Conservation (phyloP, 2,113 vertebrate genomes). For the Calyptommatus sinebrachiatus region DNA sequence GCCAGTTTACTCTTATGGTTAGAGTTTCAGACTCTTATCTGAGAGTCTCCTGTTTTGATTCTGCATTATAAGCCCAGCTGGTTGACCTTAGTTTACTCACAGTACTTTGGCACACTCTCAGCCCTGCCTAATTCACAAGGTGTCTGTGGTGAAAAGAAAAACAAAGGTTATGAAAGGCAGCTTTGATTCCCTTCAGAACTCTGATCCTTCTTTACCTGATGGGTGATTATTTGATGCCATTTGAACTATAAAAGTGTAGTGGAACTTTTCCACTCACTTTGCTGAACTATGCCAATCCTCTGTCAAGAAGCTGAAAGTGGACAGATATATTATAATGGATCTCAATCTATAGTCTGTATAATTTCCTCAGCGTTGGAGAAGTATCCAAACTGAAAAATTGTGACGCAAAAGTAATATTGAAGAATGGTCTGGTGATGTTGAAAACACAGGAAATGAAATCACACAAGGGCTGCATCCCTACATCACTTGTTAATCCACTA, state of each 20-base stretch:
- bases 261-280: background rate
- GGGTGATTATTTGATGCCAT: conserved; percentile 39
- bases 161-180: too few relatives aligned
- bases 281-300: background rate
- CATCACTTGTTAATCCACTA: too few relatives aligned
- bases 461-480: too few relatives aligned
- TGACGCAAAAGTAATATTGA: background rate
- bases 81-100: too few relatives aligned
- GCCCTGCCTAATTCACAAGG: too few relatives aligned
- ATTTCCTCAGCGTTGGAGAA: background rate
- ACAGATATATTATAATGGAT: background rate
- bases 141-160: too few relatives aligned
- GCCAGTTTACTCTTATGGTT: too few relatives aligned
- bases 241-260: conserved; percentile 42
- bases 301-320: conserved; percentile 15
- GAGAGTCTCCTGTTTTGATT: too few relatives aligned
- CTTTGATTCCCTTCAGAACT: too few relatives aligned
- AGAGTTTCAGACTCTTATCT: too few relatives aligned
- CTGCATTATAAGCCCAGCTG: too few relatives aligned
- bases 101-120: too few relatives aligned
- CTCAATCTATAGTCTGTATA: background rate
- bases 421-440: background rate
- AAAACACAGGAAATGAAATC: background rate
- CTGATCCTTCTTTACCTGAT: conserved; percentile 5
- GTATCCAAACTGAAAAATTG: background rate